phyloP scores from a whole-genome alignment of 2,797 vertebrate species.

The Coregonus ussuriensis region DNA sequence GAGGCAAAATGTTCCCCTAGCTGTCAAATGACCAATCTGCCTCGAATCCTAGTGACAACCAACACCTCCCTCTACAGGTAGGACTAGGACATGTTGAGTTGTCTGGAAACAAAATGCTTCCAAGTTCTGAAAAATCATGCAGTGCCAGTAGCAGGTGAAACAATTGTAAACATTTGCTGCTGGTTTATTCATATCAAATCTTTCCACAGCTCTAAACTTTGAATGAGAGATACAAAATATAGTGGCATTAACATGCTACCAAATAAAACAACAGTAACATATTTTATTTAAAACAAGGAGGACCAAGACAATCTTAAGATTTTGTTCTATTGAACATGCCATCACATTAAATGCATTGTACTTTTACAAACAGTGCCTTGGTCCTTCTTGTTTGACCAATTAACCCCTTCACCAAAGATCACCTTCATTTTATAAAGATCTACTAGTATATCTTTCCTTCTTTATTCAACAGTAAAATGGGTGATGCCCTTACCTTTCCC shows the following conservation, averaged over 20 bases:
- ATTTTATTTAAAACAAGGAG: too few species aligned
- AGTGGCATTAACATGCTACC: too few species aligned
- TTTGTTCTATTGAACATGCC: too few species aligned
- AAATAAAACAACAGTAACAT: too few species aligned
- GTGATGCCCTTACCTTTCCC: constrained; percentile 73
- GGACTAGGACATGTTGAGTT: neutral
- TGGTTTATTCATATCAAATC: too few species aligned
- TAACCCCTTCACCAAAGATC: neutral
- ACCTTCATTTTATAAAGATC: too few species aligned
- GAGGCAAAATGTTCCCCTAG: neutral
- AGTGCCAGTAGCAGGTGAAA: neutral
- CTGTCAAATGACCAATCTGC: neutral
- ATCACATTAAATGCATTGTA: neutral
- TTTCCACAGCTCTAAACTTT: too few species aligned
- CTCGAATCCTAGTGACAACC: neutral
- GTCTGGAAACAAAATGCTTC: neutral
- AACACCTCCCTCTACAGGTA: constrained; percentile 12
- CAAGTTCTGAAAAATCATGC: neutral
- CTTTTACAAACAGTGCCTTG: neutral
- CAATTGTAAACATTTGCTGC: neutral
- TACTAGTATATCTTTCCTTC: too few species aligned
- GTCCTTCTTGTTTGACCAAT: too few species aligned
- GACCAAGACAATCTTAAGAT: too few species aligned
- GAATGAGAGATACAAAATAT: too few species aligned
- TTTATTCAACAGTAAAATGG: neutral